Percentiles rank a stretch among this genome's conserved stretches.
These are phyloP conservation scores for Timema podura DNA, from an alignment of 2,888 invertebrate genomes.

Conservation along the genomic window DNA sequence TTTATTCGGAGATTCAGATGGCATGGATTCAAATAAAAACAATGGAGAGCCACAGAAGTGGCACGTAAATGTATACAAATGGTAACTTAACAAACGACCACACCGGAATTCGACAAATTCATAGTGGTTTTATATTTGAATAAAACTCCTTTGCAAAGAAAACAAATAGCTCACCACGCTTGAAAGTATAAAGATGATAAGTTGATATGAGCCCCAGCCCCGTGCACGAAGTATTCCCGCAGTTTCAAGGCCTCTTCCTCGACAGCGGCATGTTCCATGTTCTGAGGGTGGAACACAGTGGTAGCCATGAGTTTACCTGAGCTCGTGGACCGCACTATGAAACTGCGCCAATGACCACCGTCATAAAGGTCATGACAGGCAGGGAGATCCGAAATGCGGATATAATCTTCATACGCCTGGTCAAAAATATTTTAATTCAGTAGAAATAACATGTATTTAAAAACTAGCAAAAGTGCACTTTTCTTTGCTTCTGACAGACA, in stretches of 20 bases:
- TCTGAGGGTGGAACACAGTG: constrained; percentile 45
- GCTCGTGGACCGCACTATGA: constrained; percentile 48
- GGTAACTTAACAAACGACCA: no score
- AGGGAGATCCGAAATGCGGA: constrained; percentile 39
- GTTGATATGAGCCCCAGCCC: constrained; percentile 32
- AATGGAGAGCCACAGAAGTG: no score
- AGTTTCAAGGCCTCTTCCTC: constrained; percentile 35
- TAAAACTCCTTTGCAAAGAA: no score
- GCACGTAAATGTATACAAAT: no score
- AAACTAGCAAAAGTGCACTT: background rate
- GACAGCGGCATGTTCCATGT: constrained; percentile 36
- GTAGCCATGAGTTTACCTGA: constrained; percentile 45
- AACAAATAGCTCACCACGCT: constrained; percentile 34
- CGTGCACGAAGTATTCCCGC: constrained; percentile 34
- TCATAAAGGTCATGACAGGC: constrained; percentile 45
- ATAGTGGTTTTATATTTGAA: no score
- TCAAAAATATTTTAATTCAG: constrained; percentile 20
- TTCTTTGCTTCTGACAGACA: no score
- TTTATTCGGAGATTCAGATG: no score
- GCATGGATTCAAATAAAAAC: no score
- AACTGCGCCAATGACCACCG: constrained; percentile 51
- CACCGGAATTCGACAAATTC: no score
- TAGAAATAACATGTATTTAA: background rate
- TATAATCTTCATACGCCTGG: constrained; percentile 43
- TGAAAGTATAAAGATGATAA: constrained; percentile 39